phyloP scores from a whole-genome alignment of 1,140 invertebrate species.

The Teleogryllus occipitalis region DNA sequence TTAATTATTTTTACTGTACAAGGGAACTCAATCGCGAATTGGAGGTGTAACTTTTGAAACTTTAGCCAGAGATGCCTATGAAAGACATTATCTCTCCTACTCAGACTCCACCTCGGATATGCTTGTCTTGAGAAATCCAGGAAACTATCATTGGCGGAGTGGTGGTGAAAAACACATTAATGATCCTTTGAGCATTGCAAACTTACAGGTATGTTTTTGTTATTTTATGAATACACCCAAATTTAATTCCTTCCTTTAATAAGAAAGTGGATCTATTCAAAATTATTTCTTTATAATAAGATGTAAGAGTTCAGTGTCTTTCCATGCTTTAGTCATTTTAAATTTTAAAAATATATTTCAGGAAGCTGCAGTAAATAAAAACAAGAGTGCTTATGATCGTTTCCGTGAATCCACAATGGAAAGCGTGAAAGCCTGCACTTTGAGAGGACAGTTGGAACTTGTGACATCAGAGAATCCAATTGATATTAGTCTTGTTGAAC shows the following conservation, averaged over 20 bases:
- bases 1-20: not conserved
- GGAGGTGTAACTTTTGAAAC: constrained; percentile 88
- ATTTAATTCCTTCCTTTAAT: no score
- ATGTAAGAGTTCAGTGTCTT: no score
- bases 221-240: no score
- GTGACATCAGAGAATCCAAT: constrained; percentile 66
- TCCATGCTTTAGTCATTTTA: no score
- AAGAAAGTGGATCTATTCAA: no score
- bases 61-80: constrained; percentile 78
- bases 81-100: constrained; percentile 76
- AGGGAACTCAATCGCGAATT: constrained; percentile 87
- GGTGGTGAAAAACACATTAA: constrained; percentile 98
- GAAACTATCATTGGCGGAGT: constrained; percentile 90
- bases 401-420: constrained; percentile 83
- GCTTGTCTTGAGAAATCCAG: constrained; percentile 83
- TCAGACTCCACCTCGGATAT: constrained; percentile 59
- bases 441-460: constrained; percentile 87
- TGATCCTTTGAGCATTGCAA: constrained; percentile 88
- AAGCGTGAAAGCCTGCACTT: constrained; percentile 76
- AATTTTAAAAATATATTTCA: not conserved
- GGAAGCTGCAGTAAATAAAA: constrained; percentile 80
- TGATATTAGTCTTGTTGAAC: constrained; percentile 80
- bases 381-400: constrained; percentile 72
- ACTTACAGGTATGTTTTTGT: constrained; percentile 51
- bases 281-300: no score